Evolutionary conservation across 1,140 invertebrate genomes (phyloP).

Genomic region (Pollicipes pollicipes): DNA sequence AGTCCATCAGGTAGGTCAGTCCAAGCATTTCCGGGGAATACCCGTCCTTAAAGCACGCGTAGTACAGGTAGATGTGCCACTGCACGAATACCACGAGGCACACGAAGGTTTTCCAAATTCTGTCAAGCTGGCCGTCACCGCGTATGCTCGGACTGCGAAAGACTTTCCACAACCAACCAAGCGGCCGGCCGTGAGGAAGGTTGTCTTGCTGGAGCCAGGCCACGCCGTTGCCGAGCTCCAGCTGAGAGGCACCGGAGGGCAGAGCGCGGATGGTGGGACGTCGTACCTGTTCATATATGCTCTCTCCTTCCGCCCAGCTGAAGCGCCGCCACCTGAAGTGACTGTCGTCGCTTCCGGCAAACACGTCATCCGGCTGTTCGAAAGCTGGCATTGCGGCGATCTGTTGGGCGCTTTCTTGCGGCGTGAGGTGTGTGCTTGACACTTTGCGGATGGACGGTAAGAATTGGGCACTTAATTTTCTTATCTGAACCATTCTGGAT

Average conservation of each 20-base stretch:
- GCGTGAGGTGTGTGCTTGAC: too few species aligned
- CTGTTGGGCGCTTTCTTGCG: too few species aligned
- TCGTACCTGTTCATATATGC: neutral
- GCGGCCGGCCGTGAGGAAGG: too few species aligned
- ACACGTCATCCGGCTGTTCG: neutral
- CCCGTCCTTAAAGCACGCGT: neutral
- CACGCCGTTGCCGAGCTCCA: neutral
- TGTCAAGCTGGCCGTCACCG: neutral
- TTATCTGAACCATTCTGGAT: too few species aligned
- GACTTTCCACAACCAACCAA: too few species aligned
- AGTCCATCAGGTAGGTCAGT: neutral
- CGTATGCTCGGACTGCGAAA: too few species aligned
- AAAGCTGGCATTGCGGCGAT: neutral
- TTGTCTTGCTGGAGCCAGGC: neutral
- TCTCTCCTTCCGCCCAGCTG: neutral
- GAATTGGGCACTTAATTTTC: too few species aligned
- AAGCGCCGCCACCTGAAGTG: neutral
- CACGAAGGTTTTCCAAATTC: neutral
- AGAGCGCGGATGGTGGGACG: neutral
- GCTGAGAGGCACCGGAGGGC: neutral
- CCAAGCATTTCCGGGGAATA: neutral
- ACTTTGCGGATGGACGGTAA: too few species aligned
- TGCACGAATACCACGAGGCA: neutral
- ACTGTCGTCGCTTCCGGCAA: neutral
- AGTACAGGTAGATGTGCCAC: neutral